Percentiles rank a stretch among this genome's conserved stretches.
Evolutionary conservation across 1,140 invertebrate genomes (phyloP).

Genomic region (Formica selysi): DNA sequence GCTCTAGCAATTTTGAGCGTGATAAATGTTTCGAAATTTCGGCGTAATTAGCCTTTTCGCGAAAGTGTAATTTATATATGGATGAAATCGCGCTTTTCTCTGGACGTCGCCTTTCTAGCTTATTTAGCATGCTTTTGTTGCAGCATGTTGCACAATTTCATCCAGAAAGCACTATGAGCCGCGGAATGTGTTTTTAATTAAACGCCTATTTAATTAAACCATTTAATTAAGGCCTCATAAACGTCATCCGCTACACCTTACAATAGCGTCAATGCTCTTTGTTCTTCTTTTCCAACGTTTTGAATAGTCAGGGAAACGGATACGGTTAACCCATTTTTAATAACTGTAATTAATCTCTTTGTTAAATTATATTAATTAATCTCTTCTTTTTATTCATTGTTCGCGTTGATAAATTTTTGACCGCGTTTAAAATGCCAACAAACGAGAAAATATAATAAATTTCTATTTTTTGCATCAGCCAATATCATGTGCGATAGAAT

Average conservation of each 20-base stretch:
- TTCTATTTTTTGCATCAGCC: neutral
- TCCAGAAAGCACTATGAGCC: conserved; percentile 25
- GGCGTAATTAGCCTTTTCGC: conserved; percentile 41
- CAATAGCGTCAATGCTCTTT: conserved; percentile 17
- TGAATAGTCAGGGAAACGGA: neutral
- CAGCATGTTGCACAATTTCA: conserved; percentile 37
- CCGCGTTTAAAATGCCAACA: neutral
- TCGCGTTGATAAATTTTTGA: neutral
- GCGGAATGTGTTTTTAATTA: conserved; percentile 73
- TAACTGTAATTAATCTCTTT: neutral
- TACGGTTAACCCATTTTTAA: conserved; percentile 31
- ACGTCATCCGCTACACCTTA: conserved; percentile 4
- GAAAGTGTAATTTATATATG: conserved; percentile 45
- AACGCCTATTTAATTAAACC: conserved; percentile 74
- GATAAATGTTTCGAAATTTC: conserved; percentile 45
- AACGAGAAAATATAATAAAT: neutral
- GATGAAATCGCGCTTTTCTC: conserved; percentile 44
- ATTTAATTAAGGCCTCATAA: conserved; percentile 69
- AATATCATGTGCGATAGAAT: neutral
- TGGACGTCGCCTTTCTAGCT: conserved; percentile 3
- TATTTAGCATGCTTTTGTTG: conserved; percentile 58
- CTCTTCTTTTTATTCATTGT: neutral
- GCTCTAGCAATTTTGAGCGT: conserved; percentile 7
- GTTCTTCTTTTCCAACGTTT: neutral
- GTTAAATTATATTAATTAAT: too few species aligned